These are phyloP conservation scores for Phyllotreta cruciferae DNA, from an alignment of 2,888 invertebrate species.

Conservation along the genomic window DNA sequence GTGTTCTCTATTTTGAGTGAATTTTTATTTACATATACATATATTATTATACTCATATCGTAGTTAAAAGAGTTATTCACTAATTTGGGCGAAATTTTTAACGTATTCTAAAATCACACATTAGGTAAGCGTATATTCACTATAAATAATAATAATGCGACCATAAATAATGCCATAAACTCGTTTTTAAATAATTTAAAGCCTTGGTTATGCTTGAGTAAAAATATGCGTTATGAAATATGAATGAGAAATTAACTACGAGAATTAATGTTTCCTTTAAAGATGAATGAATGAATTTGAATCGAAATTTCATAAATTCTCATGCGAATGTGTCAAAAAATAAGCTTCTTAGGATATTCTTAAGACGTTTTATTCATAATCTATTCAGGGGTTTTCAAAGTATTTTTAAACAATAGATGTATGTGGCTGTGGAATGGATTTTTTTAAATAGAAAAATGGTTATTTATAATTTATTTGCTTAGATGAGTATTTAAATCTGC, in stretches of 20 bases:
- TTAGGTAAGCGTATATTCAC: background rate
- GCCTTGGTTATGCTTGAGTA: background rate
- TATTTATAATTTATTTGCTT: too few species aligned
- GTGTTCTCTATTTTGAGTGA: too few species aligned
- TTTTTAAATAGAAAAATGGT: too few species aligned
- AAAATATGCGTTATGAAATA: constrained; percentile 10
- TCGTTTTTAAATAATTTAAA: constrained; percentile 14
- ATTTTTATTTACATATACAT: too few species aligned
- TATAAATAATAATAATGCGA: constrained; percentile 6
- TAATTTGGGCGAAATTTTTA: background rate
- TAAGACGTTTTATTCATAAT: background rate
- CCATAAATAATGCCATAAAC: constrained; percentile 7
- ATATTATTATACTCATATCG: too few species aligned
- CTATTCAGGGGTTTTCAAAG: background rate
- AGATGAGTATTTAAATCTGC: too few species aligned
- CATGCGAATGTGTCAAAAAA: constrained; percentile 3
- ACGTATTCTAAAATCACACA: constrained; percentile 4
- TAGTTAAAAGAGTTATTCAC: too few species aligned
- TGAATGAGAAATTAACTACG: constrained; percentile 1
- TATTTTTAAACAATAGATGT: too few species aligned
- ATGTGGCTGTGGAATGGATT: too few species aligned
- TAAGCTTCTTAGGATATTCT: background rate
- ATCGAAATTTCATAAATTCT: constrained; percentile 11
- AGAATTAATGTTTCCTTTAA: constrained; percentile 16
- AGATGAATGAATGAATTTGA: constrained; percentile 7